A percentile compares a stretch with the other conserved stretches of the same genome.
Conservation (phyloP, 2,797 vertebrate species). For the Odontamblyopus rebecca region DNA sequence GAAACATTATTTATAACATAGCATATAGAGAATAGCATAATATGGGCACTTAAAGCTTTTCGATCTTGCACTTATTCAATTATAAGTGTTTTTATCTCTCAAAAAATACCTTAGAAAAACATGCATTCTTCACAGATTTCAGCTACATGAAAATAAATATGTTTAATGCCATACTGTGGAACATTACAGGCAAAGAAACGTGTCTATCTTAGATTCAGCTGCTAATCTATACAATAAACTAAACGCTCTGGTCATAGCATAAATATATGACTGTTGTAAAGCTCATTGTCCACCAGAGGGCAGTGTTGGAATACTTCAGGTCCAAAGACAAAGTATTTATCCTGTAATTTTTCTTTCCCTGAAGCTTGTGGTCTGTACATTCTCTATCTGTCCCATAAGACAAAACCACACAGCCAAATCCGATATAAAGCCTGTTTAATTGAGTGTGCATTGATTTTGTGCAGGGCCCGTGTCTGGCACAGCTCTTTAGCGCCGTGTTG, state of each 20-base stretch:
- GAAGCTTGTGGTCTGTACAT: neutral
- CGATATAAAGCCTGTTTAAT: constrained; percentile 88
- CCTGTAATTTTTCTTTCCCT: neutral
- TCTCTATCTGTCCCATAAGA: constrained; percentile 66
- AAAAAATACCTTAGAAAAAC: neutral
- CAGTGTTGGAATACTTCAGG: constrained; percentile 20
- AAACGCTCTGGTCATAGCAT: too few relatives aligned
- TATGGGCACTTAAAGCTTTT: neutral
- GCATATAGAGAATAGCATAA: too few relatives aligned
- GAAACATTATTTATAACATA: too few relatives aligned
- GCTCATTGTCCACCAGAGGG: constrained; percentile 43
- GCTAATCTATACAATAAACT: too few relatives aligned
- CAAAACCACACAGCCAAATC: constrained; percentile 65
- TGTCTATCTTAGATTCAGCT: too few relatives aligned
- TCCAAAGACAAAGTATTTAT: neutral
- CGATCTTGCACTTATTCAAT: neutral
- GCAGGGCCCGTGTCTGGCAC: constrained; percentile 83
- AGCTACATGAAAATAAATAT: neutral
- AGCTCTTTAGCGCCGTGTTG: constrained; percentile 87
- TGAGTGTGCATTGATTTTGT: constrained; percentile 88
- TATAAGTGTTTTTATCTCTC: neutral
- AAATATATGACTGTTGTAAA: constrained; percentile 6
- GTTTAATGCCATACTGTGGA: neutral
- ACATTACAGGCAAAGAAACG: too few relatives aligned
- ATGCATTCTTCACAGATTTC: too few relatives aligned